phyloP scores from a whole-genome alignment of 2,113 vertebrate species.

The Merops nubicus region DNA sequence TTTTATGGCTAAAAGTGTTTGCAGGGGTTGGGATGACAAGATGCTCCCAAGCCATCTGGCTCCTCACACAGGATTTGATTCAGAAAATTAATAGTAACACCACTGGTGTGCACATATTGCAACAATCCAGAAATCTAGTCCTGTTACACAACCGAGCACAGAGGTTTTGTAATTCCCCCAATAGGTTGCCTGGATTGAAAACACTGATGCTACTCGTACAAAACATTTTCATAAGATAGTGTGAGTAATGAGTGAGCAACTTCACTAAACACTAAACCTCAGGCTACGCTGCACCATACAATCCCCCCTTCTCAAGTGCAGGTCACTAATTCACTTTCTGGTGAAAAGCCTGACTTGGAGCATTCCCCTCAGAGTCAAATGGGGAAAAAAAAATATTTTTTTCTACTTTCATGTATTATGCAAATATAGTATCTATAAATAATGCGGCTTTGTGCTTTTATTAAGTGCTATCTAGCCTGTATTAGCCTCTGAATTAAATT shows the following conservation, averaged over 20 bases:
- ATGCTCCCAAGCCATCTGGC: conserved; percentile 71
- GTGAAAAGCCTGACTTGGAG: neutral
- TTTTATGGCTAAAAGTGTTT: conserved; percentile 59
- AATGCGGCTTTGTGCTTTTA: neutral
- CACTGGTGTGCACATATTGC: conserved; percentile 55
- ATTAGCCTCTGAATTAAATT: neutral
- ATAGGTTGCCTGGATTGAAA: neutral
- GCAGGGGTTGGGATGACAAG: conserved; percentile 61
- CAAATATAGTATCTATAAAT: conserved; percentile 25
- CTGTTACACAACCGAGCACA: conserved; percentile 45
- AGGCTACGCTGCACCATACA: neutral
- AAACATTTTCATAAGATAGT: neutral
- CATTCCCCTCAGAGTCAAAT: neutral
- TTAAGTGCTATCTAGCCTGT: neutral
- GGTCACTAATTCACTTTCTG: accelerated
- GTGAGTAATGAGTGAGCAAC: neutral
- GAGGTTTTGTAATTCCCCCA: conserved; percentile 25
- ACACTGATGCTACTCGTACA: neutral
- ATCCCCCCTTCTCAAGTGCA: neutral
- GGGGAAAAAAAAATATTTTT: neutral
- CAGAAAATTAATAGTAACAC: conserved; percentile 73
- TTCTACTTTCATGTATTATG: conserved; percentile 34
- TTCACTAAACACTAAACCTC: accelerated
- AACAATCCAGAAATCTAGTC: conserved; percentile 53
- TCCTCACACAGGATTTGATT: conserved; percentile 55